A percentile compares a stretch with the other conserved stretches of the same genome.
phyloP scores from a whole-genome alignment of 2,113 vertebrate genomes.

The Euleptes europaea region DNA sequence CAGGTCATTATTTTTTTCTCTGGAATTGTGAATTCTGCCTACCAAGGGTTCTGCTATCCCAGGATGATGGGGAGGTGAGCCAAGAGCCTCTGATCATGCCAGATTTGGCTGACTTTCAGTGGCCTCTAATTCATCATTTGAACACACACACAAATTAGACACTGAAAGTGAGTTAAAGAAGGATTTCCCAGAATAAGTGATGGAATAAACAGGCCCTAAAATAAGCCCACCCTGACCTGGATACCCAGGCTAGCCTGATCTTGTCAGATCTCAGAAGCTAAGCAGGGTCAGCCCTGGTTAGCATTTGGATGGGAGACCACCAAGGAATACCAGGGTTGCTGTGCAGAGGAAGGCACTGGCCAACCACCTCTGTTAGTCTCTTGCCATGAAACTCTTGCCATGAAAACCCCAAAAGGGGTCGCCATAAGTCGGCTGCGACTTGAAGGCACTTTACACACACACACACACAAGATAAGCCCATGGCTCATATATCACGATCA shows the following conservation, averaged over 20 bases:
- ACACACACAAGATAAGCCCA: constrained; percentile 9
- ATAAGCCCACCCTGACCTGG: no score
- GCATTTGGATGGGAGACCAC: no score
- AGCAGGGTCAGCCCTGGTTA: no score
- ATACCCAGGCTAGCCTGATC: no score
- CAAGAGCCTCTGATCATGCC: neutral
- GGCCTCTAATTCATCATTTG: constrained; percentile 23
- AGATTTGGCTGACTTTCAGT: neutral
- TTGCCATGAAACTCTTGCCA: no score
- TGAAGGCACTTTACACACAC: no score
- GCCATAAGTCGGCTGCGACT: no score
- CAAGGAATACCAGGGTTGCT: no score
- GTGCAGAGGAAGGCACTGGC: no score
- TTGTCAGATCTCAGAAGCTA: no score
- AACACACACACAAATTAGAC: constrained; percentile 10
- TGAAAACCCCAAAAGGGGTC: no score
- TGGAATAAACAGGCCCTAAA: constrained; percentile 14
- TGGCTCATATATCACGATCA: constrained; percentile 13
- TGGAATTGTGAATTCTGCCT: neutral
- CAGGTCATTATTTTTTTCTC: neutral
- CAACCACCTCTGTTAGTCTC: no score
- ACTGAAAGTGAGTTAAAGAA: constrained; percentile 3
- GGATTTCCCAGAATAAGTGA: constrained; percentile 18
- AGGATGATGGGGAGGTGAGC: neutral
- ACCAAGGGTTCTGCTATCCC: neutral